Evolutionary conservation across 2,113 vertebrate genomes (phyloP).

Genomic region (Hypocryptadius cinnamomeus): DNA sequence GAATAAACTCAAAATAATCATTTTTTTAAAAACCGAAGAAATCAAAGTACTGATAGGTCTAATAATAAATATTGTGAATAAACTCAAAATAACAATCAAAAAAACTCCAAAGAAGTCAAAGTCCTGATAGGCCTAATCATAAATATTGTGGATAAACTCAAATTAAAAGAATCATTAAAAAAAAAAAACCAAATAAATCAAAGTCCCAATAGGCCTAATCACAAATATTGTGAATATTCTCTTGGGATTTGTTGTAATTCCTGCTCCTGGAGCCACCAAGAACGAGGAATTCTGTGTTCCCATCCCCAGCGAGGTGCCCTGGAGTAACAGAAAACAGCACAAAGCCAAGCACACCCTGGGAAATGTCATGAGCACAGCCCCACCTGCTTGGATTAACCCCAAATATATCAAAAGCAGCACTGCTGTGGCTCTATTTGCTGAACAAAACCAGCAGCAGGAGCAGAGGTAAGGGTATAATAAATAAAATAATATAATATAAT

Average conservation of each 20-base stretch:
- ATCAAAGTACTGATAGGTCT: too few species aligned
- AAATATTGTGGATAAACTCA: too few species aligned
- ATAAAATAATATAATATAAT: neutral
- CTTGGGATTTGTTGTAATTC: fast-evolving
- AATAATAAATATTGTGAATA: too few species aligned
- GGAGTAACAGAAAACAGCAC: neutral
- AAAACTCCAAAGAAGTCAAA: too few species aligned
- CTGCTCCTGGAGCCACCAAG: neutral
- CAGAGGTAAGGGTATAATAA: neutral
- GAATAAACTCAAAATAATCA: too few species aligned
- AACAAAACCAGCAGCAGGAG: neutral
- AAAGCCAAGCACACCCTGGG: neutral
- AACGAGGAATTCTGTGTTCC: neutral
- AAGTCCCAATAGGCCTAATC: neutral
- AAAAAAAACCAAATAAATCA: neutral
- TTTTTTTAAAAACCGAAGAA: too few species aligned
- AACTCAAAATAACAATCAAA: too few species aligned
- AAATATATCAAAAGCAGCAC: neutral
- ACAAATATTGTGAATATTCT: neutral
- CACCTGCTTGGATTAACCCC: neutral
- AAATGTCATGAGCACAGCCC: neutral
- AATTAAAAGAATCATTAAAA: too few species aligned
- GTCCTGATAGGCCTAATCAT: too few species aligned
- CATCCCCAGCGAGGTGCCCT: too few species aligned
- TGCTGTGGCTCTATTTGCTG: neutral